Conservation (phyloP, 2,888 invertebrate species). For the Caenorhabditis becei region DNA sequence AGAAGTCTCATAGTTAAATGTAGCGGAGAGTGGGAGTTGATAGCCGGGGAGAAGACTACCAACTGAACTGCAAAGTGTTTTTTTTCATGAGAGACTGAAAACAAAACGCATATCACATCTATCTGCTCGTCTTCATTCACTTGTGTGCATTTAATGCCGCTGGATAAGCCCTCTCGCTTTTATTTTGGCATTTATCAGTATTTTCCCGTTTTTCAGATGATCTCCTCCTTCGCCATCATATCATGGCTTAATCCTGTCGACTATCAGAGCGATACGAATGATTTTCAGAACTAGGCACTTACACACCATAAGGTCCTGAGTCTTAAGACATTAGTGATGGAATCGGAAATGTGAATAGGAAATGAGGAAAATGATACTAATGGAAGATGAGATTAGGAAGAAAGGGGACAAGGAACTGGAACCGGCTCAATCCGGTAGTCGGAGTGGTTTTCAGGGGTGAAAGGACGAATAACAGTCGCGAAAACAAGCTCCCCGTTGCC, state of each 20-base stretch:
- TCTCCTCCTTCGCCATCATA: slow-evolving; percentile 18
- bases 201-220: slow-evolving; percentile 25
- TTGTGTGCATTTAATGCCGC: slow-evolving; percentile 38
- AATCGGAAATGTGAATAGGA: background rate
- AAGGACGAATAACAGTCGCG: slow-evolving; percentile 1
- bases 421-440: too few species aligned
- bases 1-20: too few species aligned
- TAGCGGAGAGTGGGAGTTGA: too few species aligned
- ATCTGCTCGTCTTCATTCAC: background rate
- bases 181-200: slow-evolving; percentile 40
- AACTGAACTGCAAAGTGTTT: too few species aligned
- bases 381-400: slow-evolving; percentile 34
- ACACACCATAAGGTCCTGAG: background rate
- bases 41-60: too few species aligned
- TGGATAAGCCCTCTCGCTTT: slow-evolving; percentile 47
- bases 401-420: background rate
- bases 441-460: background rate
- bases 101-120: slow-evolving; percentile 12
- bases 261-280: background rate
- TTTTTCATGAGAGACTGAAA: background rate
- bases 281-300: background rate
- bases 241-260: slow-evolving; percentile 23
- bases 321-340: background rate
- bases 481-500: slow-evolving; percentile 28
- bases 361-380: slow-evolving; percentile 26